Base-by-base conservation (phyloP, 2,888 invertebrate species). In the Acrocyrtus sp. region DNA sequence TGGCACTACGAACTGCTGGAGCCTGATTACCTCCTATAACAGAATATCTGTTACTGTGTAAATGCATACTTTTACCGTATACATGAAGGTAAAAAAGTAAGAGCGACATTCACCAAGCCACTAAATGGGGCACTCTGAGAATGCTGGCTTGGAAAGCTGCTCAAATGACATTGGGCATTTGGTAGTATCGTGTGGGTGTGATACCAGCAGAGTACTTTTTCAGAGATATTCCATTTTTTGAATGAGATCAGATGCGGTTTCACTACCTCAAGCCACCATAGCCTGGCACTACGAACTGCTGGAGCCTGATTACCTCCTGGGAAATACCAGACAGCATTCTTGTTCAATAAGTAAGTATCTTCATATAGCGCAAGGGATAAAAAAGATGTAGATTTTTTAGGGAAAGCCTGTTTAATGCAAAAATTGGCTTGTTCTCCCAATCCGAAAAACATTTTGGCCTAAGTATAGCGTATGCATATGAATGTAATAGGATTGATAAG, bases 201-300 rank as follows among this genome's bases (percentile, higher is more conserved):
- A n/a, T n/a, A n/a, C n/a, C n/a, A n/a, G n/a, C n/a, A n/a, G n/a
- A n/a, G 15, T 17, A 45, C 12, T 45, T n/a, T n/a, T n/a, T n/a
- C 45, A 45, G 4, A 45, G 12, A 5, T 17, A 6, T 47, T 45
- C 48, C 61, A 48, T 3, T 5, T 34, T n/a, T 17, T n/a, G 5
- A 45, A n/a, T n/a, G 3, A 29, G 61, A 61, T 61, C 24, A 61
- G 61, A 61, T 48, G 61, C 34, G 61, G 61, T 61, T 61, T 61
- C 34, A 19, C 17, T 34, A 12, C 12, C 34, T 34, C 34, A 34
- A 8, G 5, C 12, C 34, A 34, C 34, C n/a, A n/a, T n/a, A n/a
- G n/a, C 12, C 34, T 12, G 34, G 6, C 12, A 34, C 12, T 5
- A 5, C 34, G 12, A 29, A 56, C 41, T 34, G 24, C 22, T 26